Percentiles rank a stretch among this genome's conserved stretches.
These are phyloP conservation scores for Drosophila leonis DNA, from an alignment of 2,888 invertebrate genomes.

Conservation along the genomic window DNA sequence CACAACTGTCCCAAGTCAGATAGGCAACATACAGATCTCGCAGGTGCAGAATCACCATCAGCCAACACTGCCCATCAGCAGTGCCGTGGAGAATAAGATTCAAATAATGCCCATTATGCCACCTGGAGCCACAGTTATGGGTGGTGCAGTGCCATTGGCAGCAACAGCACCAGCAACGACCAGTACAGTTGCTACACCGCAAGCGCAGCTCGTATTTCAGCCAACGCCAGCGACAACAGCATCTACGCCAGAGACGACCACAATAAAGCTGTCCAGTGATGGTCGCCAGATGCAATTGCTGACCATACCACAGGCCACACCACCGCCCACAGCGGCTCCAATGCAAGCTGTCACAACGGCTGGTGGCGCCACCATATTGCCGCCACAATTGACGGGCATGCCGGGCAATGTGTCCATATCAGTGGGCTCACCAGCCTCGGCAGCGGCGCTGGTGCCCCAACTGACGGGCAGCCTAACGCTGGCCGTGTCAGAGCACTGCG, in stretches of 20 bases:
- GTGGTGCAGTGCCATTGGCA: conserved; percentile 55
- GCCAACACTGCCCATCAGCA: conserved; percentile 75
- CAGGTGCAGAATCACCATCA: conserved; percentile 81
- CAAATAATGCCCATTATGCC: conserved; percentile 85
- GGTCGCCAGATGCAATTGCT: conserved; percentile 81
- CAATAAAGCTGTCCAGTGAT: conserved; percentile 73
- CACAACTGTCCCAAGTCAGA: conserved; percentile 85
- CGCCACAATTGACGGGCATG: conserved; percentile 75
- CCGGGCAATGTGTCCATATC: conserved; percentile 81
- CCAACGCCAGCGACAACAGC: conserved; percentile 43
- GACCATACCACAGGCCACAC: conserved; percentile 69
- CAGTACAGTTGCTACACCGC: conserved; percentile 44
- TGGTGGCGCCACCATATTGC: conserved; percentile 66
- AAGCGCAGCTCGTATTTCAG: conserved; percentile 66
- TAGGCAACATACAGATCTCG: conserved; percentile 86
- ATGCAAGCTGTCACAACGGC: conserved; percentile 50
- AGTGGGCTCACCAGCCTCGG: conserved; percentile 82
- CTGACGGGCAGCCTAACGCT: conserved; percentile 88
- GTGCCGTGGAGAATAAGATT: conserved; percentile 85
- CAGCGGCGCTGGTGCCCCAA: conserved; percentile 86
- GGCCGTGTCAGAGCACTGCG: conserved; percentile 90
- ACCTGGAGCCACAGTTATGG: conserved; percentile 76
- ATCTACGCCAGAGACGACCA: conserved; percentile 51
- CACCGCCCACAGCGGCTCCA: conserved; percentile 41
- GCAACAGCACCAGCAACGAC: conserved; percentile 31